phyloP scores from a whole-genome alignment of 2,888 invertebrate genomes.

The Xestia sexstrigata region DNA sequence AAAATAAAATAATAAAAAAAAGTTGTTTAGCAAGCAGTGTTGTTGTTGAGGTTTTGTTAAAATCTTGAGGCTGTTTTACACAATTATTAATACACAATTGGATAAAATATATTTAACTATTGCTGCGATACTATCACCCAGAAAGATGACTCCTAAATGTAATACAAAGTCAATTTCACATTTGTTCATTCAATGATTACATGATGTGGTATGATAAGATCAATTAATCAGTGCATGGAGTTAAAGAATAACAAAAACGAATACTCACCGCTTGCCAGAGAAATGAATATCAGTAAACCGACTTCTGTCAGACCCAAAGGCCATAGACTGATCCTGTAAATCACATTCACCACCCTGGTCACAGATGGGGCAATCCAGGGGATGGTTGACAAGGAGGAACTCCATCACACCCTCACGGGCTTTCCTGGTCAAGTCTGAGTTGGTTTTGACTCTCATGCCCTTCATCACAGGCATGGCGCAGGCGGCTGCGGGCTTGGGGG shows the following conservation, averaged over 20 bases:
- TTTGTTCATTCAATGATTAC: background rate
- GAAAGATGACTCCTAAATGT: background rate
- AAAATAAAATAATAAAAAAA: conserved; percentile 13
- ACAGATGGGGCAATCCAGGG: conserved; percentile 99
- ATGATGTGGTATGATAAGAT: background rate
- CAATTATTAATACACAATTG: background rate
- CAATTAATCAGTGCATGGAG: background rate
- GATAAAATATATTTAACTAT: background rate
- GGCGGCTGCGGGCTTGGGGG: conserved; percentile 99
- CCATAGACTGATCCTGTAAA: conserved; percentile 99
- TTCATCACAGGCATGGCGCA: conserved; percentile 99
- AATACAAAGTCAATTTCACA: background rate
- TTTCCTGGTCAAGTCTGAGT: conserved; percentile 97
- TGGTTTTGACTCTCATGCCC: conserved; percentile 99
- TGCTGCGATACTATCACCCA: too few relatives aligned
- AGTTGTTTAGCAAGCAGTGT: background rate
- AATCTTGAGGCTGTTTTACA: background rate
- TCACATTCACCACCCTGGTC: conserved; percentile 99
- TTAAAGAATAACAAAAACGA: background rate
- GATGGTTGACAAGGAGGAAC: conserved; percentile 99
- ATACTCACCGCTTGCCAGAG: conserved; percentile 95
- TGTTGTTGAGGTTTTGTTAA: background rate
- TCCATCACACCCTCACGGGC: conserved; percentile 98
- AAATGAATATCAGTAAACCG: conserved; percentile 98
- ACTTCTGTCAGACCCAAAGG: conserved; percentile 98